Evolutionary conservation across 2,113 vertebrate genomes (phyloP).

Genomic region (Eurypyga helias): DNA sequence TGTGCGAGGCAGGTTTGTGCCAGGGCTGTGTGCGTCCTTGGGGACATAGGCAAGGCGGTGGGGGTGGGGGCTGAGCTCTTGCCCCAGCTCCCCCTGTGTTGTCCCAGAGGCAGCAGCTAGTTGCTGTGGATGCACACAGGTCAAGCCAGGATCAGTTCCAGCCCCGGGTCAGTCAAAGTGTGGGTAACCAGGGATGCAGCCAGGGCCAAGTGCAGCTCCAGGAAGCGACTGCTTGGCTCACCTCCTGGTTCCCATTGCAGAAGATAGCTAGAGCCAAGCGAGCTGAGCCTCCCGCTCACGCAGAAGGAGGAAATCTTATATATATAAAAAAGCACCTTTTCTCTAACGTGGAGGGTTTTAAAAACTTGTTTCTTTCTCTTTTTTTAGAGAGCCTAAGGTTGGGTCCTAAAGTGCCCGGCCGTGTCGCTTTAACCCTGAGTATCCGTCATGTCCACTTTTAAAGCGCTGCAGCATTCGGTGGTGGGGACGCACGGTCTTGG

Average conservation of each 20-base stretch:
- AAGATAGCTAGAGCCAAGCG: background rate
- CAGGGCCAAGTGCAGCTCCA: background rate
- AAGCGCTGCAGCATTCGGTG: conserved; percentile 40
- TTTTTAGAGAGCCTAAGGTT: conserved; percentile 73
- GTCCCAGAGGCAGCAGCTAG: background rate
- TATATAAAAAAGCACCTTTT: background rate
- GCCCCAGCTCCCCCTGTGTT: background rate
- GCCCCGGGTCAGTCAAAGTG: background rate
- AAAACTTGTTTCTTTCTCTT: conserved; percentile 73
- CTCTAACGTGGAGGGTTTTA: conserved; percentile 37
- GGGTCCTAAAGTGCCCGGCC: conserved; percentile 56
- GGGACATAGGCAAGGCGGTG: background rate
- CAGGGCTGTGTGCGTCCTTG: rapidly evolving
- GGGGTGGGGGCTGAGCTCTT: background rate
- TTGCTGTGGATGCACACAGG: background rate
- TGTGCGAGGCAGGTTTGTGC: background rate
- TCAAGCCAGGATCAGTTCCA: background rate
- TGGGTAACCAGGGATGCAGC: conserved; percentile 22
- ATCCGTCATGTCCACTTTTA: conserved; percentile 44
- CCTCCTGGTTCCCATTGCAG: background rate
- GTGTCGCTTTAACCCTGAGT: conserved; percentile 39
- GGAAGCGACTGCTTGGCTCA: background rate
- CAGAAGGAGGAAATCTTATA: background rate
- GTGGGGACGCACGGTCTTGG: conserved; percentile 32
- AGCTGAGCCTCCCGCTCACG: background rate